These are phyloP conservation scores for Epizoanthus stellaris DNA, from an alignment of 92 coral and sea anemone genomes.

Conservation along the genomic window DNA sequence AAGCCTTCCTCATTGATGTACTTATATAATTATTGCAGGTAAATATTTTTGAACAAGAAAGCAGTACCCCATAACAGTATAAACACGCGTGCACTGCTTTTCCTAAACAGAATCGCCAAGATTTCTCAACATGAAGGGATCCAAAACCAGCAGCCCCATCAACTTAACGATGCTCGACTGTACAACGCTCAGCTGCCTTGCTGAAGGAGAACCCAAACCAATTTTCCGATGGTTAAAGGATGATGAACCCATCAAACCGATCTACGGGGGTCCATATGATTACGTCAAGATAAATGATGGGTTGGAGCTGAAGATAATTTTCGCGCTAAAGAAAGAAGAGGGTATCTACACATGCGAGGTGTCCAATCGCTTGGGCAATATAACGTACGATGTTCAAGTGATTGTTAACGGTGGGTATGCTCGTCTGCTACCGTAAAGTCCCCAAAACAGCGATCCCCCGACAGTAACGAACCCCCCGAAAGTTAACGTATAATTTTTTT, in stretches of 20 bases:
- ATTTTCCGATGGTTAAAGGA: slow-evolving; percentile 13
- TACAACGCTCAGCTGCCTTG: slow-evolving; percentile 13
- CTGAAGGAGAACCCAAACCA: slow-evolving; percentile 22
- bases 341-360: slow-evolving; percentile 22
- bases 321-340: background rate
- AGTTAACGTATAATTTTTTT: too few species aligned
- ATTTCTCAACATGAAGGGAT: background rate
- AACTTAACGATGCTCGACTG: background rate
- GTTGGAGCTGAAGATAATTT: background rate
- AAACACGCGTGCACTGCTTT: too few species aligned
- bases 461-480: too few species aligned
- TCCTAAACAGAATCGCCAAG: background rate
- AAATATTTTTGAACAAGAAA: too few species aligned
- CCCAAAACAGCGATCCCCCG: too few species aligned
- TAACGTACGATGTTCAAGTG: background rate
- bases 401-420: background rate
- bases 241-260: background rate
- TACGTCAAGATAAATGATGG: background rate
- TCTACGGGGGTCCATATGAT: slow-evolving; percentile 2
- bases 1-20: too few species aligned
- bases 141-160: slow-evolving; percentile 1
- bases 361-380: background rate
- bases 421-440: too few species aligned
- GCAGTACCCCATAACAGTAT: too few species aligned
- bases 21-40: too few species aligned